A percentile compares a stretch with the other conserved stretches of the same genome.
Evolutionary conservation across 30 jellyfish, hydroid and myxozoan genomes (phyloP).

Genomic region (Sanderia malayensis): DNA sequence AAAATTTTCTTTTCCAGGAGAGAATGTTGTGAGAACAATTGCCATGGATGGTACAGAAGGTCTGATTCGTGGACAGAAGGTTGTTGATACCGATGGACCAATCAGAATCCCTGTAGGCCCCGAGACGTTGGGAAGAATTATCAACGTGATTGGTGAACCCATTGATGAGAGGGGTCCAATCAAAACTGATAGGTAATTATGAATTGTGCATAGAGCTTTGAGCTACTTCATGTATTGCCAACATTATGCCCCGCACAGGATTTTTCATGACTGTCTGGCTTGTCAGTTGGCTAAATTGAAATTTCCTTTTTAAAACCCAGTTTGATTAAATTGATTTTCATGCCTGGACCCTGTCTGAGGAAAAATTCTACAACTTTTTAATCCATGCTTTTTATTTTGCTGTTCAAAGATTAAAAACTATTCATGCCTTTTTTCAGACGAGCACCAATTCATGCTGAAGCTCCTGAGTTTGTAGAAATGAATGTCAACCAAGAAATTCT

Average conservation of each 20-base stretch:
- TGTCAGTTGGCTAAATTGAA: slow-evolving; percentile 57
- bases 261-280: slow-evolving; percentile 49
- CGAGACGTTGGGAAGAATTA: slow-evolving; percentile 98
- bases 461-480: slow-evolving; percentile 99
- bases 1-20: slow-evolving; percentile 64
- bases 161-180: slow-evolving; percentile 99
- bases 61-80: slow-evolving; percentile 97
- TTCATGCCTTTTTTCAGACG: slow-evolving; percentile 20
- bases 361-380: not conserved
- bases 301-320: slow-evolving; percentile 62
- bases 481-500: slow-evolving; percentile 98
- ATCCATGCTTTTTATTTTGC: not conserved
- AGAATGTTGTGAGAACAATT: slow-evolving; percentile 99
- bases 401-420: not conserved
- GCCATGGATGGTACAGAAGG: slow-evolving; percentile 99
- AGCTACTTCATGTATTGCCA: no score
- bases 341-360: slow-evolving; percentile 69
- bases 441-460: slow-evolving; percentile 99
- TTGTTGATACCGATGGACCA: slow-evolving; percentile 96
- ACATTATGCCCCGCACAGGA: slow-evolving; percentile 71
- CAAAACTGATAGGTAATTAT: slow-evolving; percentile 81
- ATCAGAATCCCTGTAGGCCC: slow-evolving; percentile 99
- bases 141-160: slow-evolving; percentile 99
- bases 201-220: no score
- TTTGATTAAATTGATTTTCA: slow-evolving; percentile 1